phyloP scores from a whole-genome alignment of 1,140 invertebrate species.

The Apis mellifera region Amel_HAv3.1 CM009943.2:6835001-6835500 shows the following conservation, averaged over 20 bases:
- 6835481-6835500: slow-evolving; percentile 72
- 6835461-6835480: slow-evolving; percentile 72
- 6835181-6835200: background rate
- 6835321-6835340: slow-evolving; percentile 53
- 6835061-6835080: background rate
- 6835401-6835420: slow-evolving; percentile 35
- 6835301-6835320: slow-evolving; percentile 28
- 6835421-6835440: background rate
- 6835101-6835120: no score
- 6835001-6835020: background rate
- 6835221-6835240: background rate
- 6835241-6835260: background rate
- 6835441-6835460: slow-evolving; percentile 63
- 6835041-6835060: background rate
- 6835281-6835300: slow-evolving; percentile 3
- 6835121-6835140: no score
- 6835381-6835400: slow-evolving; percentile 32
- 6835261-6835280: slow-evolving; percentile 13
- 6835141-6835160: background rate
- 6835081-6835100: background rate
- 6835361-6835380: slow-evolving; percentile 47
- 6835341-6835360: slow-evolving; percentile 40
- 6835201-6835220: background rate
- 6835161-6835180: background rate
- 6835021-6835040: background rate